phyloP scores from a whole-genome alignment of 2,113 vertebrate species.

The Ellobius talpinus region DNA sequence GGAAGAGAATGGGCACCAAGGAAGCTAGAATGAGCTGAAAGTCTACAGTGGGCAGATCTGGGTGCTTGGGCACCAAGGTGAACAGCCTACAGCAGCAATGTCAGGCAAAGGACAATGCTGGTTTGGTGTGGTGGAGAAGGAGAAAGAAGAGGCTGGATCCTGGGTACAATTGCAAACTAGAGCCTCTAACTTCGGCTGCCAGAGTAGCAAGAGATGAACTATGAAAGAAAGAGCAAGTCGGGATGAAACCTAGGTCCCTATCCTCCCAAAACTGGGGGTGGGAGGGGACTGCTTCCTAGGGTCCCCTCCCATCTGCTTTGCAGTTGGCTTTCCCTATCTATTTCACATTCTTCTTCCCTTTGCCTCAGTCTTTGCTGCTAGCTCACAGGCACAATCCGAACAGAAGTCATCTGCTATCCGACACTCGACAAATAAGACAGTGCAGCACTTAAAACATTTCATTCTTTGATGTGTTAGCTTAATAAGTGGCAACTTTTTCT shows the following conservation, averaged over 20 bases:
- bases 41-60: rapidly evolving
- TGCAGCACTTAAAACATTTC: not conserved
- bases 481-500: slow-evolving; percentile 44
- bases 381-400: slow-evolving; percentile 4
- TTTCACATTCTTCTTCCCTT: not conserved
- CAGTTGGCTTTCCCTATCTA: not conserved
- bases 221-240: not conserved
- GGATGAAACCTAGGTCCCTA: not conserved
- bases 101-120: not conserved
- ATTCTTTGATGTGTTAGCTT: slow-evolving; percentile 1
- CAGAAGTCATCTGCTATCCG: not conserved
- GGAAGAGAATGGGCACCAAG: not conserved
- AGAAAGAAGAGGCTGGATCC: not conserved
- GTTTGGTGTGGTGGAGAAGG: not conserved
- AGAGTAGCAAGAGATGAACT: not conserved
- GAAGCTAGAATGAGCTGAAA: not conserved
- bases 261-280: not conserved
- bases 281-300: not conserved
- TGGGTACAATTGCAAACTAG: not conserved
- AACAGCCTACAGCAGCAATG: not conserved
- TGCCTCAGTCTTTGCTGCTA: not conserved
- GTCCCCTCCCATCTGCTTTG: not conserved
- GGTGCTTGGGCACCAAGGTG: not conserved
- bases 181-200: not conserved
- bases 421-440: not conserved